Percentiles rank a stretch among this genome's conserved stretches.
Conservation (phyloP, 2,888 invertebrate genomes). For the Papilio protenor region DNA sequence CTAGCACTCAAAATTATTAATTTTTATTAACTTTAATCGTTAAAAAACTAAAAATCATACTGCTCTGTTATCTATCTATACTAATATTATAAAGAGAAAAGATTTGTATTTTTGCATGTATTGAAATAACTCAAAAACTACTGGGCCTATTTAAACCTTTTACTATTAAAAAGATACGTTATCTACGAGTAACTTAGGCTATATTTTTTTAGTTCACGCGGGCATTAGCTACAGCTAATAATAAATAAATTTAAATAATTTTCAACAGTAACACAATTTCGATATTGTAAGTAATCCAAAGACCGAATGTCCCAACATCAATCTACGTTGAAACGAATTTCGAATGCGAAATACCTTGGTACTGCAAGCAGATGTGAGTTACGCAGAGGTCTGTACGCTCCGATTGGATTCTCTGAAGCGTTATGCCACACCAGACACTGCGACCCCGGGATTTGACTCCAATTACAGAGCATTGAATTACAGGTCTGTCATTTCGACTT, state of each 20-base stretch:
- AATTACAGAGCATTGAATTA: conserved; percentile 5
- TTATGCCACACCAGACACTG: conserved; percentile 11
- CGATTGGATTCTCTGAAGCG: conserved; percentile 9
- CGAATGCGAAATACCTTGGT: conserved; percentile 2
- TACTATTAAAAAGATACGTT: too few relatives aligned
- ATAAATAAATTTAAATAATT: background rate
- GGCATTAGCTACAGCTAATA: too few relatives aligned
- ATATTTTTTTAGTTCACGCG: too few relatives aligned
- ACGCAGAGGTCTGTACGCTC: conserved; percentile 19
- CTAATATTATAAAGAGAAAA: too few relatives aligned
- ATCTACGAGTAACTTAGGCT: too few relatives aligned
- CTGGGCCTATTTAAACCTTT: too few relatives aligned
- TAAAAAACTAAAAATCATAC: too few relatives aligned
- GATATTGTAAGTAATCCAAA: background rate
- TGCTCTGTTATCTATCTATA: too few relatives aligned
- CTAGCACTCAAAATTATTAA: too few relatives aligned
- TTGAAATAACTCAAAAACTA: too few relatives aligned
- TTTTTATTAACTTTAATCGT: too few relatives aligned
- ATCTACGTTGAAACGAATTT: background rate
- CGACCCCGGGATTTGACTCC: conserved; percentile 2
- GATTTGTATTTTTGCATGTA: too few relatives aligned
- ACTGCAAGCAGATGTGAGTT: background rate
- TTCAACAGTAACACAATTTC: background rate
- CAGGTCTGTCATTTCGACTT: conserved; percentile 10
- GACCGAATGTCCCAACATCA: background rate